Evolutionary conservation across 2,113 vertebrate species (phyloP).

Genomic region (Myrmecophaga tridactyla): DNA sequence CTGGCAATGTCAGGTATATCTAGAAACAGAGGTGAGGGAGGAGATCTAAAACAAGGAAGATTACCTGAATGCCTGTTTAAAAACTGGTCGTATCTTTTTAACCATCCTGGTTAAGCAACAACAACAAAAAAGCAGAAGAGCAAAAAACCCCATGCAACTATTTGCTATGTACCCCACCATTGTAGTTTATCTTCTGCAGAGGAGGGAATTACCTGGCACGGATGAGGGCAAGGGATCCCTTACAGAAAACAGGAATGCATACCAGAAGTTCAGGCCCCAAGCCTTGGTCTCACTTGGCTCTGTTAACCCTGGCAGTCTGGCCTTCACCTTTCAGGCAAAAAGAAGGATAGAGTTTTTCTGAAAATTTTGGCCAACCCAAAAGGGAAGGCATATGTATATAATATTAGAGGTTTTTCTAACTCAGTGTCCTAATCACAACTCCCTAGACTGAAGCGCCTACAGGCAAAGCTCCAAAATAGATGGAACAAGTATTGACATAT

Average conservation of each 20-base stretch:
- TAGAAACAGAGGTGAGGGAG: neutral
- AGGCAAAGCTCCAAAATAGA: no score
- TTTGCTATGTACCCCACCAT: neutral
- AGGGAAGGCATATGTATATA: neutral
- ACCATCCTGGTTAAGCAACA: neutral
- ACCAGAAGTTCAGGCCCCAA: fast-evolving
- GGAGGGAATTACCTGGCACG: neutral
- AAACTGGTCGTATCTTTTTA: neutral
- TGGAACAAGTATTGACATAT: no score
- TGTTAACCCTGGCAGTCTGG: neutral
- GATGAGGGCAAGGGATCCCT: fast-evolving
- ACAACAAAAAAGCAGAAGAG: neutral
- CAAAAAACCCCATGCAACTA: no score
- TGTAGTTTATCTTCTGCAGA: neutral
- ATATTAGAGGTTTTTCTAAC: neutral
- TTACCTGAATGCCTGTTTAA: neutral
- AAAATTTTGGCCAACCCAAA: neutral
- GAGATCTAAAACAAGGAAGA: neutral
- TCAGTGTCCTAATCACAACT: neutral
- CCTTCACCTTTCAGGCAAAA: neutral
- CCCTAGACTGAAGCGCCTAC: neutral
- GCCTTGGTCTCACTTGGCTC: neutral
- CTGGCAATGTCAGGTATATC: neutral
- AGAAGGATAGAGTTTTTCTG: neutral
- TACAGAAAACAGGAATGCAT: neutral